Evolutionary conservation across 1,140 invertebrate genomes (phyloP), one percentile per base, ranked within the genome.

Genomic region (Drosophila tani): DNA sequence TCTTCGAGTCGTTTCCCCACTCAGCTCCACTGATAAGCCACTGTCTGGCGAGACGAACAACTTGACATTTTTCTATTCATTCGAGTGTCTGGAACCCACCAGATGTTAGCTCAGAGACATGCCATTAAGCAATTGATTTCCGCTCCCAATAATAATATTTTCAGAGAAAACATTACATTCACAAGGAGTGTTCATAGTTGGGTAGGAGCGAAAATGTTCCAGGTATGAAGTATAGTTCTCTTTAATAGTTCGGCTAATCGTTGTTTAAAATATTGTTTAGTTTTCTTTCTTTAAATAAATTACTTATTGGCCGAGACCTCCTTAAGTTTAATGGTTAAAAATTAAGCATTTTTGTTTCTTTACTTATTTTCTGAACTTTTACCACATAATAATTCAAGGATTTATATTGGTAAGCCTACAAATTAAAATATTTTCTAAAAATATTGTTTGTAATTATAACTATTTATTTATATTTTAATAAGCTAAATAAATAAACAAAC

Each of bases 21-120:
- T 40, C 40, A 56, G 57, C 29, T 49, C 19, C 45, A 55, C 78
- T 81, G 77, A 84, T 84, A 84, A 84, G 78, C 35, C 19, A 27
- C 29, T 46, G 49, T 69, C 58, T 35, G 24, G n/a, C 19, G 60
- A 50, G 41, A 24, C 64, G 32, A 32, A 17, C 24, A 67, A 24
- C 38, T 65, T 68, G 65, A 65, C 66, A 57, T 47, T 46, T 49
- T 41, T 73, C 29, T 50, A 21, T 21, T 15, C 7, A 38, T 50
- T 32, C 14, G 73, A 53, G 55, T 50, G 67, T 69, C 82, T 73
- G 64, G 78, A 69, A 85, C n/a, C 53, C 73, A 57, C 67, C 49
- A 57, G 57, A 45, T 58, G 58, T 65, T 40, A 50, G 46, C 82
- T 21, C 32, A 51, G 49, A 27, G 47, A 41, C 43, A 51, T 14